These are phyloP conservation scores for Burhinus bistriatus DNA, from an alignment of 2,113 vertebrate genomes.

Conservation along the genomic window DNA sequence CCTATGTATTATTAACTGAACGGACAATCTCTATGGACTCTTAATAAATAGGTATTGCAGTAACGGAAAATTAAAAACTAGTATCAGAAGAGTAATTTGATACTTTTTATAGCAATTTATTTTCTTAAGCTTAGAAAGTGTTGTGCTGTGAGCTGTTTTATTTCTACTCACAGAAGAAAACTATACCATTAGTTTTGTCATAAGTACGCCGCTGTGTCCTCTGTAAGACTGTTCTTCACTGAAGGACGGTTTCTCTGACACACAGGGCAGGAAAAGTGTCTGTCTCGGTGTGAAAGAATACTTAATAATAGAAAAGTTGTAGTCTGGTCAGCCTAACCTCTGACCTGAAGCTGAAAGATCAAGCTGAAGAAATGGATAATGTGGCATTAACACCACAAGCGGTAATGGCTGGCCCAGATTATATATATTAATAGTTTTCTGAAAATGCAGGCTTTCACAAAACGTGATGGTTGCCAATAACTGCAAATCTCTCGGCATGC, in stretches of 20 bases:
- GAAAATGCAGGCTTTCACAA: background rate
- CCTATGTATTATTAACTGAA: background rate
- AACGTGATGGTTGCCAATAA: background rate
- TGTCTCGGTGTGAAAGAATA: background rate
- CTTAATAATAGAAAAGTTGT: background rate
- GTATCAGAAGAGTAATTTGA: background rate
- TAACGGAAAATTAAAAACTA: background rate
- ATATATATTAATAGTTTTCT: background rate
- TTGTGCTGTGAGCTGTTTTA: background rate
- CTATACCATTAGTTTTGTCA: background rate
- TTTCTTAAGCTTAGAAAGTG: background rate
- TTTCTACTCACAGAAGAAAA: background rate
- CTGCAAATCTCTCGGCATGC: background rate
- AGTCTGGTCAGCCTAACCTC: background rate
- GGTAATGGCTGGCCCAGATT: background rate
- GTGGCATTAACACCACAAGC: background rate
- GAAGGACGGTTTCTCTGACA: conserved; percentile 18
- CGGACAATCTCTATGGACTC: background rate
- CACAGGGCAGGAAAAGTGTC: background rate
- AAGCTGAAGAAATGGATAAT: background rate
- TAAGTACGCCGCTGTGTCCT: background rate
- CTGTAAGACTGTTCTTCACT: background rate
- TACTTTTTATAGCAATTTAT: background rate
- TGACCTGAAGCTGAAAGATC: background rate
- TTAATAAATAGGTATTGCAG: background rate